These are phyloP conservation scores for Aethes cnicana DNA, from an alignment of 2,888 invertebrate species.

Conservation along the genomic window DNA sequence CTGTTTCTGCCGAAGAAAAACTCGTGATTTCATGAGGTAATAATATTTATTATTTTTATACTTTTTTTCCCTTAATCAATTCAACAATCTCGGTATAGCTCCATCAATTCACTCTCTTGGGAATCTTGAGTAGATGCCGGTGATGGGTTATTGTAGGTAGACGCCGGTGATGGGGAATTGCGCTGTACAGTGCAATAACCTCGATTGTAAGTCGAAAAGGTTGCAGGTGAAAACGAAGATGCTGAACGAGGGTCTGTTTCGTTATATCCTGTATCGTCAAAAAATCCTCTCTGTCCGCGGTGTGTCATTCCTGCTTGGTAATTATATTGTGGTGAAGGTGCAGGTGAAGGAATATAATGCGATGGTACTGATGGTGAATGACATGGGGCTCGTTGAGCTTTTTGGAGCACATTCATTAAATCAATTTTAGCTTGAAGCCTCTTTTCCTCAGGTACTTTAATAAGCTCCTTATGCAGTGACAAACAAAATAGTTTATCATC, in stretches of 20 bases:
- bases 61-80: no score
- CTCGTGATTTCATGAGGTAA: constrained; percentile 41
- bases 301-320: no score
- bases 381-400: constrained; percentile 40
- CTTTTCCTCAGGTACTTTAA: constrained; percentile 42
- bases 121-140: constrained; percentile 36
- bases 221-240: no score
- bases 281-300: no score
- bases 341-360: constrained; percentile 35
- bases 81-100: no score
- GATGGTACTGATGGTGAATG: constrained; percentile 39
- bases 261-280: no score
- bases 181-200: no score
- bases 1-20: constrained; percentile 41
- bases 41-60: constrained; percentile 37
- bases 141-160: constrained; percentile 36
- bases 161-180: constrained; percentile 35
- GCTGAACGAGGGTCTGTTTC: no score
- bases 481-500: constrained; percentile 46
- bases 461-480: constrained; percentile 42
- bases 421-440: constrained; percentile 43
- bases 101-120: no score
- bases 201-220: no score
- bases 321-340: constrained; percentile 30
- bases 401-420: constrained; percentile 39